Percentiles rank a stretch among this genome's conserved stretches.
Conservation (phyloP, 1,140 invertebrate species). For the Halictus rubicundus region DNA sequence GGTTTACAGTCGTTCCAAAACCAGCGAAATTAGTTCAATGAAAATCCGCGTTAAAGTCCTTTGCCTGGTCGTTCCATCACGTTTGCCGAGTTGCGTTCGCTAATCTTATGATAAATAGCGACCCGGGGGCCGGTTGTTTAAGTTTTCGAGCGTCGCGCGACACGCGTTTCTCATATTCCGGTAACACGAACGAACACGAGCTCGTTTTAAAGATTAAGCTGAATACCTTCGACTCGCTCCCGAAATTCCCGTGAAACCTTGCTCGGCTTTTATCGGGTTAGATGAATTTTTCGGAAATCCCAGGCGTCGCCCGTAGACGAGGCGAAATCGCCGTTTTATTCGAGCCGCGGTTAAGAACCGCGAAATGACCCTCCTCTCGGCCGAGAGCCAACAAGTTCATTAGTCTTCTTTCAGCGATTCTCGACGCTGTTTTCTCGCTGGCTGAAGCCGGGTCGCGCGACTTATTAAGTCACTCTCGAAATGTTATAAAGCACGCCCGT, state of each 20-base stretch:
- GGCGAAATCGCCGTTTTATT: slow-evolving; percentile 27
- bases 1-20: no score
- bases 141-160: not conserved
- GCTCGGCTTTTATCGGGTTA: not conserved
- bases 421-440: slow-evolving; percentile 21
- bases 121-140: not conserved
- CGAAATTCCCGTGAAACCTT: not conserved
- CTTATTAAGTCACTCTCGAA: slow-evolving; percentile 48
- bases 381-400: slow-evolving; percentile 46
- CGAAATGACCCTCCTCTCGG: slow-evolving; percentile 42
- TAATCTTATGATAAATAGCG: not conserved
- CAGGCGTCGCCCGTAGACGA: not conserved
- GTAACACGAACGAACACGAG: not conserved
- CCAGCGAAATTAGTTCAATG: no score
- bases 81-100: not conserved
- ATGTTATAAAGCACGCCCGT: slow-evolving; percentile 29
- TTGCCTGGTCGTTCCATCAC: no score
- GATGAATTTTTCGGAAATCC: slow-evolving; percentile 5
- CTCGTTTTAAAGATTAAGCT: not conserved
- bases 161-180: not conserved
- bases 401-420: slow-evolving; percentile 46
- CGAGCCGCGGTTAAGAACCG: slow-evolving; percentile 35
- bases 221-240: not conserved
- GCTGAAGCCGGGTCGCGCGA: slow-evolving; percentile 10
- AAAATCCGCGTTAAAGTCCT: not conserved